Base-by-base conservation (phyloP, 2,888 invertebrate species). In the Drosophila merina region DNA sequence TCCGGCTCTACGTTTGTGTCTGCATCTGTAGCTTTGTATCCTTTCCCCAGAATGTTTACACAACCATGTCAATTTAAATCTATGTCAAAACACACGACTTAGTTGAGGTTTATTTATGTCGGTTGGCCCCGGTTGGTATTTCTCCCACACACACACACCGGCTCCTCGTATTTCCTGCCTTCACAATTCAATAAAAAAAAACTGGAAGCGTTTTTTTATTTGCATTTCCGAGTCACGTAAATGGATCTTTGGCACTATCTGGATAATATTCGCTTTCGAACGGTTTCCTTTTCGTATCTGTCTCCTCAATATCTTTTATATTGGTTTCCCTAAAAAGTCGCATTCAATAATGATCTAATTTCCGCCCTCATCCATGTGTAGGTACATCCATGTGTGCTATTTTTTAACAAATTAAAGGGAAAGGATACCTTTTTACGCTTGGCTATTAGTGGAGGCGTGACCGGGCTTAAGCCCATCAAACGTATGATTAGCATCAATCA, bases 61-160 rank as follows among this genome's bases (percentile, higher is more conserved):
- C 72, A 83, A 72, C 64, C 72, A 86, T 79, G 83, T 86, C 83
- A 88, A 88, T 84, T 88, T 83, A 84, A 84, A 84, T 84, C 86
- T 88, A 86, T 88, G 88, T 88, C 88, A 88, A 83, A 83, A 83
- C 84, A 83, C 80, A 88, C 80, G 77, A 77, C 86, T 83, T 86
- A 88, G 84, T 83, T 83, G 86, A 88, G 88, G 88, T 83, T 88
- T 83, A 88, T 88, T 88, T 87, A 85, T 74, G 88, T 78, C 74
- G 86, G 86, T 82, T 57, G 64, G 51, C 62, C 73, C 68, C 51
- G 42, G 28, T 28, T 6, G 28, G 28, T 48, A 69, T 64, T 54
- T 38, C 25, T n/a, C 49, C 52, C 1, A 52, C 48, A 14, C 33
- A 8, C 25, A 52, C 6, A 38, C 44, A 10, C 28, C 26, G 40